Evolutionary conservation across 1,140 invertebrate genomes (phyloP).

Genomic region (Brachionus koreanus): DNA sequence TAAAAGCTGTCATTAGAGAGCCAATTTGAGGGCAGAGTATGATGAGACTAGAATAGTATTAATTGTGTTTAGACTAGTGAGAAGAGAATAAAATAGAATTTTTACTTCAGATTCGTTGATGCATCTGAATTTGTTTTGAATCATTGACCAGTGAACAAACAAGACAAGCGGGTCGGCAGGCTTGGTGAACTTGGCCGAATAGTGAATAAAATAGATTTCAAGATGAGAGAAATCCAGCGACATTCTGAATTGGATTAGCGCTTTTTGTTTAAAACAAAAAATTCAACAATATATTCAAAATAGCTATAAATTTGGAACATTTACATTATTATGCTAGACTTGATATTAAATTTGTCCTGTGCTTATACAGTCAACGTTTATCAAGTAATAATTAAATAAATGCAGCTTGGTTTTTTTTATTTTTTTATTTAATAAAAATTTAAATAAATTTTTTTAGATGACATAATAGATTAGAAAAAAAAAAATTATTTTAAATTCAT

Average conservation of each 20-base stretch:
- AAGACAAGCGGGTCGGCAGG: neutral
- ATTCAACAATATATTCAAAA: neutral
- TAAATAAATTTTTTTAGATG: too few species aligned
- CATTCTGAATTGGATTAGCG: neutral
- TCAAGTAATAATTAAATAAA: too few species aligned
- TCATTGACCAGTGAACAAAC: slow-evolving; percentile 26
- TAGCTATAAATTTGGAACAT: neutral
- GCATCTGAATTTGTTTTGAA: slow-evolving; percentile 14
- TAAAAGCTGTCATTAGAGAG: neutral
- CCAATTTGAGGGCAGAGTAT: neutral
- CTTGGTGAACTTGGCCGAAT: neutral
- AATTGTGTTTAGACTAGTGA: neutral
- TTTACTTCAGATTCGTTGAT: neutral
- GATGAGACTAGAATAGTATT: neutral
- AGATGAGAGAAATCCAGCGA: neutral
- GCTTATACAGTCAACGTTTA: neutral
- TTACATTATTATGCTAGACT: neutral
- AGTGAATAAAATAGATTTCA: neutral
- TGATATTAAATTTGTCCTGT: neutral
- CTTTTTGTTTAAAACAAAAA: neutral
- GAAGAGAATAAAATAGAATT: neutral
- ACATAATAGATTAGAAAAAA: too few species aligned
- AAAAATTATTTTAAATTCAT: too few species aligned
- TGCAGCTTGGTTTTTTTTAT: too few species aligned
- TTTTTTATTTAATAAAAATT: too few species aligned